Evolutionary conservation across 1,140 invertebrate species (phyloP), one percentile per base, ranked within the genome.

Genomic region (Gonatopus flavifemur): DNA sequence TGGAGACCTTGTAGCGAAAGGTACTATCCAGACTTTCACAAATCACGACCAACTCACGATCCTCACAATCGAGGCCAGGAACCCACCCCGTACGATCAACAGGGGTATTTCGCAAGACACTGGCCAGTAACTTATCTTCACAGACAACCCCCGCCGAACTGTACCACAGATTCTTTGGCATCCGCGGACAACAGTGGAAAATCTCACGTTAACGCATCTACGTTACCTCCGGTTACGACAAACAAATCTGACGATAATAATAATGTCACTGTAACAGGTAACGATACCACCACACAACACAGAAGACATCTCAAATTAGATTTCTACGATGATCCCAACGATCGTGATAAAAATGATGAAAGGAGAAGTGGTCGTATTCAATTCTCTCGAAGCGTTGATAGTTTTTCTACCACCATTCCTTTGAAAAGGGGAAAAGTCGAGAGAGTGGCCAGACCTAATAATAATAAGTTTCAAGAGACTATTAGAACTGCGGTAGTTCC

Each of bases 1-100:
- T 91, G 89, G 89, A 78, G 90, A 18, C 89, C 89, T 16, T 92
- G 89, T 65, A 90, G 86, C 60, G 89, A 91, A 52, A 82, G 84
- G 24, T 91, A 91, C 64, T 89, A 83, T 61, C 88, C 89, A 0
- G 81, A 82, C 59, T 51, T 63, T 4, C 58, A 59, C 3, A 69
- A 57, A 63, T 22, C 69, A 46, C 59, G 70, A 47, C 51, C 52
- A 37, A 24, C 37, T 35, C 33, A 33, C 7, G 15, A 50, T 21
- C 48, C 28, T 31, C 6, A 15, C 24, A 31, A 44, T 15, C 25
- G 42, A n/a, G 30, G 37, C 32, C 15, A 9, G 8, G 38, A 56
- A 16, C 13, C 35, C 15, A 25, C 21, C 25, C 47, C 3, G n/a
- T 15, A 41, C 2, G 33, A 57, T 35, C 40, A 33, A 3, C 37